phyloP scores from a whole-genome alignment of 1,140 invertebrate genomes.

The Laodelphax striatellus region DNA sequence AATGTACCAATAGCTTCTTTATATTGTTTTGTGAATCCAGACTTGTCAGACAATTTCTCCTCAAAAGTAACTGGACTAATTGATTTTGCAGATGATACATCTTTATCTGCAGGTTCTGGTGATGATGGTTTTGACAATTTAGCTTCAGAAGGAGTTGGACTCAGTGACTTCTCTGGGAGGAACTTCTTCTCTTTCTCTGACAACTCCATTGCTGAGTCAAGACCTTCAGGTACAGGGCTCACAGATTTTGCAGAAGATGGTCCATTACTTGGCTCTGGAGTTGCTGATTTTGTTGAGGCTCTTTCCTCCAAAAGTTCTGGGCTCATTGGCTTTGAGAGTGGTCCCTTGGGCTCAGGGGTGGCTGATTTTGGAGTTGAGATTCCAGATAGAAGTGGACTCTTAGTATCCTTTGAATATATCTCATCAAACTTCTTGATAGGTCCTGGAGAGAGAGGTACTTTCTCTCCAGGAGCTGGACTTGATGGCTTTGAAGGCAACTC shows the following conservation, averaged over 20 bases:
- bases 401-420: no score
- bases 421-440: no score
- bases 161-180: background rate
- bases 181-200: background rate
- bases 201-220: background rate
- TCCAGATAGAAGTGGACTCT: no score
- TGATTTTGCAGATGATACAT: slow-evolving; percentile 28
- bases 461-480: no score
- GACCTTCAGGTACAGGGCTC: background rate
- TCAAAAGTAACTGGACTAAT: slow-evolving; percentile 31
- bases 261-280: background rate
- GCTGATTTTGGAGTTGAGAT: no score
- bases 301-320: background rate
- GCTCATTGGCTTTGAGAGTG: background rate
- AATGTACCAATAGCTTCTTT: no score
- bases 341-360: no score
- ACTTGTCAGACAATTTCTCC: no score
- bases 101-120: slow-evolving; percentile 19
- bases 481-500: no score
- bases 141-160: no score
- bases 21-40: no score
- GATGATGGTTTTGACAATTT: background rate
- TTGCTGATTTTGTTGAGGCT: background rate
- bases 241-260: background rate
- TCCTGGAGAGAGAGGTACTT: no score